Evolutionary conservation across 2,888 invertebrate species (phyloP).

Genomic region (Sarcophaga caerulescens): DNA sequence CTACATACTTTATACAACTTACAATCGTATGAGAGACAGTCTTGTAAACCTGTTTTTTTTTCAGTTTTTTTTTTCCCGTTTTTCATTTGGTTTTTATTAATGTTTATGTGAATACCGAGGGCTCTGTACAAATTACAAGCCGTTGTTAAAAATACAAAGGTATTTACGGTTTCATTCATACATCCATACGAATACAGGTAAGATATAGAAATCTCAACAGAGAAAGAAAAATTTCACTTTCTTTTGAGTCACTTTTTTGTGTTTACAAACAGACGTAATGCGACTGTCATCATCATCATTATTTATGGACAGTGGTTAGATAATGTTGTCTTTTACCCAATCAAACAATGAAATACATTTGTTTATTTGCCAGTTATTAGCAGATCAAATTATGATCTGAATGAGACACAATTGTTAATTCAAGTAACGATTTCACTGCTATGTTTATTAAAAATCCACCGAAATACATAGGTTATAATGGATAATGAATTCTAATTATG

Average conservation of each 20-base stretch:
- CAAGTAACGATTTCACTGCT: conserved; percentile 36
- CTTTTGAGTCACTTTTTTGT: conserved; percentile 57
- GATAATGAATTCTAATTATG: too few relatives aligned
- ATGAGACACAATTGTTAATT: conserved; percentile 47
- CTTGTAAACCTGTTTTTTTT: neutral
- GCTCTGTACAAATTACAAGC: conserved; percentile 42
- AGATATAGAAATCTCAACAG: neutral
- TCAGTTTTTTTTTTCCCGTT: too few relatives aligned
- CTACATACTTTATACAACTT: neutral
- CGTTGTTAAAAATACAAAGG: conserved; percentile 29
- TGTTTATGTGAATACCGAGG: conserved; percentile 33
- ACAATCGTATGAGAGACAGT: neutral
- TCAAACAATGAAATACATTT: conserved; percentile 28
- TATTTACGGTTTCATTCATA: neutral
- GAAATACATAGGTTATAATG: neutral
- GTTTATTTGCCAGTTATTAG: conserved; percentile 43
- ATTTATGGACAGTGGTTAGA: conserved; percentile 18
- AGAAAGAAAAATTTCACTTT: conserved; percentile 50
- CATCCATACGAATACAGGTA: neutral
- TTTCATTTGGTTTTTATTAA: neutral
- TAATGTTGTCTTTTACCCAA: conserved; percentile 22
- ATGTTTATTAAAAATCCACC: neutral
- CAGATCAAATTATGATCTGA: conserved; percentile 35
- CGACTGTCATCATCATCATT: neutral
- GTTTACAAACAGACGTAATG: conserved; percentile 23